Percentiles rank a stretch among this genome's conserved stretches.
Evolutionary conservation across 2,113 vertebrate species (phyloP).

Genomic region (Oreochromis spilurus): DNA sequence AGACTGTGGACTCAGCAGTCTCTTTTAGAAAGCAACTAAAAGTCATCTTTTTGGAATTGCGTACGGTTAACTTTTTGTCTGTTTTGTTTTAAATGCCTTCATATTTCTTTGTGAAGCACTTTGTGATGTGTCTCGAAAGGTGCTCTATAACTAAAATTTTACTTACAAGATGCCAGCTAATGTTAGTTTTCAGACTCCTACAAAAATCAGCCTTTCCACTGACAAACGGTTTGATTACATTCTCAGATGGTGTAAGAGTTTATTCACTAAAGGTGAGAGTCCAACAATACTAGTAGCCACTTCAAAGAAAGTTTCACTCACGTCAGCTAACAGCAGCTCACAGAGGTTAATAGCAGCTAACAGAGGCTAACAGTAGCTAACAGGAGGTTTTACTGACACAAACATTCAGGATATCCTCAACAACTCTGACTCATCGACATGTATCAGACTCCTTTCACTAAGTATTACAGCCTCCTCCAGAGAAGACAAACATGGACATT

Average conservation of each 20-base stretch:
- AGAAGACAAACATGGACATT: background rate
- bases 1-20: background rate
- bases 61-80: background rate
- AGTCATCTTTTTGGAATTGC: background rate
- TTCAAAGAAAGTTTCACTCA: background rate
- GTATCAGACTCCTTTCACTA: background rate
- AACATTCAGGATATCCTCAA: background rate
- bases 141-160: background rate
- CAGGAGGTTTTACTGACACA: background rate
- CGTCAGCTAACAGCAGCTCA: background rate
- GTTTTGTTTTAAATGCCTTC: background rate
- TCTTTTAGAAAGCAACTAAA: background rate
- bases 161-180: background rate
- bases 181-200: background rate
- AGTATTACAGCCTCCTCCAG: background rate
- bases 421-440: background rate
- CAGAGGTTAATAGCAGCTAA: background rate
- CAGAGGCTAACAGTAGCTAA: background rate
- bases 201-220: background rate
- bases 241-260: background rate
- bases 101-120: background rate
- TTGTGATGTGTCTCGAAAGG: background rate
- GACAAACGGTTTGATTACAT: background rate
- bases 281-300: background rate
- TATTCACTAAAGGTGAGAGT: background rate